These are phyloP conservation scores for Corythornis madagascariensis DNA, from an alignment of 2,113 vertebrate species.

Conservation along the genomic window DNA sequence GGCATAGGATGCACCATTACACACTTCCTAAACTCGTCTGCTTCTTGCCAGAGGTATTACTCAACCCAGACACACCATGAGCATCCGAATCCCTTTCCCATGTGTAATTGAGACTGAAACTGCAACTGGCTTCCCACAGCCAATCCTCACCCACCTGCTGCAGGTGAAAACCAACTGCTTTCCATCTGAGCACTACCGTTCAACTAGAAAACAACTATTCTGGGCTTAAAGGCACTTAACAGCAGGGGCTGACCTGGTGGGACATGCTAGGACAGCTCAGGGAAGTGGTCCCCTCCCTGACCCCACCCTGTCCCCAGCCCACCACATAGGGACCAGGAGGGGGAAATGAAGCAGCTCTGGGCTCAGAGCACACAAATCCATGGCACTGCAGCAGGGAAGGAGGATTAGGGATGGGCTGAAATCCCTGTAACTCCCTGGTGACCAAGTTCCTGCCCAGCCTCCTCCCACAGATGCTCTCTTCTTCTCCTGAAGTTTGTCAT, in stretches of 20 bases:
- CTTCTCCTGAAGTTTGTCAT: background rate
- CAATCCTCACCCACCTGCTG: background rate
- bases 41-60: slow-evolving; percentile 11
- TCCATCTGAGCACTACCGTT: accelerated
- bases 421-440: background rate
- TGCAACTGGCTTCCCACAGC: background rate
- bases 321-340: background rate
- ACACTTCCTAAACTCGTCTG: background rate
- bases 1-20: background rate
- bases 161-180: background rate
- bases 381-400: background rate
- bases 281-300: background rate
- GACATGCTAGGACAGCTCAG: background rate
- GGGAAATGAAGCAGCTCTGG: background rate
- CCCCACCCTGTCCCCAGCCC: no score
- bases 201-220: background rate
- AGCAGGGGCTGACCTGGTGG: accelerated
- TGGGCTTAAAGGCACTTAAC: background rate
- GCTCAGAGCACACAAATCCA: background rate
- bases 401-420: background rate
- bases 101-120: background rate
- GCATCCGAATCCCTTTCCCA: background rate
- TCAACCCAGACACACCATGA: background rate
- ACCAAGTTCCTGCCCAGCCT: background rate
- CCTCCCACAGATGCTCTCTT: background rate